Conservation (phyloP, 2,113 vertebrate species). For the Halichoeres trimaculatus region DNA sequence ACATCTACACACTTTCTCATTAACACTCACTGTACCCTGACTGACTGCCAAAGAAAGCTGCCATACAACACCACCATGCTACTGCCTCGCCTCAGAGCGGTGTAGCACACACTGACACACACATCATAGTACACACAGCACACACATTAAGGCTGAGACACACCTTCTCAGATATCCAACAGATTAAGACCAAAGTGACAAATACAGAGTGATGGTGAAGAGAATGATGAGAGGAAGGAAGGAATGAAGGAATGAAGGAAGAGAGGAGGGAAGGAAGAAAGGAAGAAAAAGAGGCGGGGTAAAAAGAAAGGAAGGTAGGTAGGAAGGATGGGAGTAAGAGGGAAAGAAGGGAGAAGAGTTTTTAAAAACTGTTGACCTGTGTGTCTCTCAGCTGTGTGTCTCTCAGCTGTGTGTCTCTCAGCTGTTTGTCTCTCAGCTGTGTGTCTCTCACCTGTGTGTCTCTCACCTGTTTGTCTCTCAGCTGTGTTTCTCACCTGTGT, state of each 20-base stretch:
- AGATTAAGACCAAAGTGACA: constrained; percentile 9
- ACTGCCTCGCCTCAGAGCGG: constrained; percentile 54
- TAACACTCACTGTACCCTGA: constrained; percentile 45
- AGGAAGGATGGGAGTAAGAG: too few species aligned
- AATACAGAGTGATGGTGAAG: constrained; percentile 16
- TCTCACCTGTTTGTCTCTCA: too few species aligned
- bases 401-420: too few species aligned
- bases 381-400: too few species aligned
- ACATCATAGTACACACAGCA: constrained; percentile 26
- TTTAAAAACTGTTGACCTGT: too few species aligned
- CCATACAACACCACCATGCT: constrained; percentile 53
- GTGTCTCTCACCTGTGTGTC: too few species aligned
- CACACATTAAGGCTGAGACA: constrained; percentile 16
- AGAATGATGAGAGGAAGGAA: not conserved
- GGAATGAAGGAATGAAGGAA: not conserved
- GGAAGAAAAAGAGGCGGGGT: too few species aligned
- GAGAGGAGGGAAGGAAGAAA: too few species aligned
- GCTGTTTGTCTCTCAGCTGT: too few species aligned
- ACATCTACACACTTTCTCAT: constrained; percentile 45
- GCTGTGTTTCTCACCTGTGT: too few species aligned
- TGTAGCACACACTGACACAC: constrained; percentile 25
- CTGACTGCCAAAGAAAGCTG: constrained; percentile 60
- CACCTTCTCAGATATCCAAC: constrained; percentile 38
- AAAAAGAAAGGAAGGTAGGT: too few species aligned
- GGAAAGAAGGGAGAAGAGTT: too few species aligned